Base-by-base conservation (phyloP, 1,140 invertebrate species). In the Magallana ariakensis region DNA sequence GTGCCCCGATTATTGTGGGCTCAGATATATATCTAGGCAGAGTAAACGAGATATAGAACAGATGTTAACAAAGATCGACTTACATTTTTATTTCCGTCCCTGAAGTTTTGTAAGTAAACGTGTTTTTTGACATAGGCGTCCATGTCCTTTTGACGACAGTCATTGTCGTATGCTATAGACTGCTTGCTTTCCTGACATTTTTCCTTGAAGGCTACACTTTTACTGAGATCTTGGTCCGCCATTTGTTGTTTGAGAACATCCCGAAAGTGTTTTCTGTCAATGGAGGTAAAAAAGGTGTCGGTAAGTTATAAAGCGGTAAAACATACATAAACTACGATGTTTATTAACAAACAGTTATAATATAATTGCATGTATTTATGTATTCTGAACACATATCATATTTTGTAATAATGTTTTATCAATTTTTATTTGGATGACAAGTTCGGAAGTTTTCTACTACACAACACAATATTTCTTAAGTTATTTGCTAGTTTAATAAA, bases 181-280 rank as follows among this genome's bases (percentile, higher is more conserved):
- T 85, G 87, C 19, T 91, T 90, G 81, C 92, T 93, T 86, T 94
- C 94, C 46, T 85, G 55, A n/a, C 90, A 84, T 85, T 92, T 93
- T 19, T 91, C 84, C 66, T 90, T 87, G 15, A 92, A 87, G 16
- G 89, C 75, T 15, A 87, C 83, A 19, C 58, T 85, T 55, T 90
- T 89, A 80, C 87, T 84, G 1, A 26, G n/a, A 58, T 92, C 91
- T 86, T 87, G 86, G 83, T 94, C 93, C 15, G 89, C 83, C 94
- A 94, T 94, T 86, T 94, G 94, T 80, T 94, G 92, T 82, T 94
- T 94, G 19, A 94, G 86, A 16, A 93, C 92, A 70, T 93, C 91
- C 22, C 93, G 89, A 80, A 92, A 93, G 87, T 93, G 92, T 80
- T 91, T 91, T 81, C 93, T 94, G 90, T 56, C 87, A 81, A 87